These are phyloP conservation scores for Betta splendens DNA, from an alignment of 2,797 vertebrate species.

Conservation along the genomic window DNA sequence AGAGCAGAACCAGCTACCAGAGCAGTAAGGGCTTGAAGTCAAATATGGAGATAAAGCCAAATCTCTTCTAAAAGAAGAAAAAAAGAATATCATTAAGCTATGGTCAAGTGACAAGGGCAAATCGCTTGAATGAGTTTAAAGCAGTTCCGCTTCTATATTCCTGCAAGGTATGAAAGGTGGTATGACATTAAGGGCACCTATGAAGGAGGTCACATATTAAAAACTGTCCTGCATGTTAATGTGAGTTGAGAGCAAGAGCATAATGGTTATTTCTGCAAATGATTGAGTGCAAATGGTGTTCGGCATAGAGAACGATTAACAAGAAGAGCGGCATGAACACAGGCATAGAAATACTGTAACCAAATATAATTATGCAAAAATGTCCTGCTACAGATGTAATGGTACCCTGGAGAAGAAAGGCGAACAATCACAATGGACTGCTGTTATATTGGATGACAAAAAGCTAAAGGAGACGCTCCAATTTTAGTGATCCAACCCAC, in stretches of 20 bases:
- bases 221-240: background rate
- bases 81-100: slow-evolving; percentile 45
- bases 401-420: no score
- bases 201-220: background rate
- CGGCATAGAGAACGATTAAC: background rate
- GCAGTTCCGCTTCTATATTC: slow-evolving; percentile 46
- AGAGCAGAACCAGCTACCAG: slow-evolving; percentile 8
- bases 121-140: slow-evolving; percentile 34
- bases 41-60: slow-evolving; percentile 33
- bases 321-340: background rate
- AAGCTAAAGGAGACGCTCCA: no score
- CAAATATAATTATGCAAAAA: background rate
- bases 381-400: no score
- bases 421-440: no score
- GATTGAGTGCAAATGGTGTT: background rate
- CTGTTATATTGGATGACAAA: no score
- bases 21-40: slow-evolving; percentile 29
- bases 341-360: background rate
- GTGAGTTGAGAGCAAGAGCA: background rate
- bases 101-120: slow-evolving; percentile 18
- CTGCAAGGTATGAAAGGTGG: slow-evolving; percentile 14
- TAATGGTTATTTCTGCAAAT: background rate
- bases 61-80: slow-evolving; percentile 41
- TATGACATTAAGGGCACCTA: slow-evolving; percentile 28
- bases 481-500: no score